Percentiles rank a stretch among this genome's conserved stretches.
phyloP scores from a whole-genome alignment of 2,113 vertebrate species.

The Oplegnathus fasciatus region DNA sequence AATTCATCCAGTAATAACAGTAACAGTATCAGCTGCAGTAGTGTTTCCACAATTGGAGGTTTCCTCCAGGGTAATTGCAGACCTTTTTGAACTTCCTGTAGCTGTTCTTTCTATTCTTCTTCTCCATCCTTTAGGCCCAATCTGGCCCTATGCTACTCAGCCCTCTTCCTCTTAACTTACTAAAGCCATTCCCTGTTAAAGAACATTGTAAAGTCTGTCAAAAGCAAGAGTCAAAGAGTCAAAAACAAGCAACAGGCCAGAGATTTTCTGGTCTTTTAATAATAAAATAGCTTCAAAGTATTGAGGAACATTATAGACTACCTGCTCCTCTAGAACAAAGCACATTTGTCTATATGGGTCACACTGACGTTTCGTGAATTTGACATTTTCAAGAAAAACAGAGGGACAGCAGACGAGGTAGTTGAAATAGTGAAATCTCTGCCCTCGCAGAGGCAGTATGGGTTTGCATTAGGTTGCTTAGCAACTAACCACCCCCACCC shows the following conservation, averaged over 20 bases:
- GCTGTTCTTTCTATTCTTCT: neutral
- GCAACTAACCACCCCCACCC: conserved; percentile 74
- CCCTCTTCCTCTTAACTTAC: neutral
- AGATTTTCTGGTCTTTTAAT: neutral
- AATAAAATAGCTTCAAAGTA: neutral
- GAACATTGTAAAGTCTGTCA: neutral
- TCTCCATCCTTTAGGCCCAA: neutral
- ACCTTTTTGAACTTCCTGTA: conserved; percentile 19
- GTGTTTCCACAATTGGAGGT: conserved; percentile 4
- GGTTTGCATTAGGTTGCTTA: conserved; percentile 73
- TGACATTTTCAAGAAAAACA: conserved; percentile 48
- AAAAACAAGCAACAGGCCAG: neutral
- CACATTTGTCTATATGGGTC: neutral
- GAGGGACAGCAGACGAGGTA: conserved; percentile 3
- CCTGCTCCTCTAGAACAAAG: neutral
- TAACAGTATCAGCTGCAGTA: conserved; percentile 1
- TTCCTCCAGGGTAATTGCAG: conserved; percentile 35
- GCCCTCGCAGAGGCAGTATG: conserved; percentile 48
- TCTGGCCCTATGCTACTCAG: neutral
- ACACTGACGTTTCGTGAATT: conserved; percentile 7
- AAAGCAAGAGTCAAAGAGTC: neutral
- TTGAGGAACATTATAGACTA: neutral
- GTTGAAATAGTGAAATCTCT: conserved; percentile 53
- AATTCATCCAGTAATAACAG: conserved; percentile 3
- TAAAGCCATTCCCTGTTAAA: neutral